Percentiles rank a stretch among this genome's conserved stretches.
Conservation (phyloP, 2,113 vertebrate species). For the Solenodon paradoxus region DNA sequence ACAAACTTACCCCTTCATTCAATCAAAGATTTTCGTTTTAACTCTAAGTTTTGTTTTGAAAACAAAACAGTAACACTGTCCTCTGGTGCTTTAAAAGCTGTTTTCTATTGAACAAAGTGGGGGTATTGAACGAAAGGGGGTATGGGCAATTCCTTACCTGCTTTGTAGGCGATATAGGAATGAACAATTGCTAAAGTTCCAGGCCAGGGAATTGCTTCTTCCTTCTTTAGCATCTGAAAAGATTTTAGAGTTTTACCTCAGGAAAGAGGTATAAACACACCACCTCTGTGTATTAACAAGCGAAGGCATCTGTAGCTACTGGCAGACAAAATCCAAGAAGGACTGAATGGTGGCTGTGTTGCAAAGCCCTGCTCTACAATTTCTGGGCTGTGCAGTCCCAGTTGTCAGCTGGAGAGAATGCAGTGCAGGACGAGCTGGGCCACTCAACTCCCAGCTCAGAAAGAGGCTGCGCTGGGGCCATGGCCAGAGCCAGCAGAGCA, state of each 20-base stretch:
- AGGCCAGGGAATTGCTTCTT: conserved; percentile 99
- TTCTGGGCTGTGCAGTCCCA: neutral
- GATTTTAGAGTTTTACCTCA: conserved; percentile 43
- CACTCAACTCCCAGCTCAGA: neutral
- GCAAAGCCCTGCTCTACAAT: neutral
- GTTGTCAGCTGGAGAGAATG: neutral
- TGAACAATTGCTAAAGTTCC: conserved; percentile 99
- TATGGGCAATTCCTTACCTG: conserved; percentile 85
- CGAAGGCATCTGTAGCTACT: neutral
- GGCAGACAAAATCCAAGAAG: neutral
- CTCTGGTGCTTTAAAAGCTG: neutral
- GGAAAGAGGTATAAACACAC: neutral
- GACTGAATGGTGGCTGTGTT: neutral
- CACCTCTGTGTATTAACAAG: neutral
- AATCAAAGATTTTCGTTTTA: neutral
- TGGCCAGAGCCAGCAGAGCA: too few relatives aligned
- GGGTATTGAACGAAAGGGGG: too few relatives aligned
- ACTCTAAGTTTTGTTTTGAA: conserved; percentile 13
- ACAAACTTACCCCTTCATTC: neutral
- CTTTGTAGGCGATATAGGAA: conserved; percentile 99
- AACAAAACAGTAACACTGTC: neutral
- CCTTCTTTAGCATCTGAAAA: conserved; percentile 97
- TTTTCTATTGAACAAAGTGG: too few relatives aligned
- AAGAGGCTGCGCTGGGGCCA: too few relatives aligned
- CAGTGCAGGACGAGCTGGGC: neutral